phyloP scores from a whole-genome alignment of 2,113 vertebrate genomes.

The Lasiurus cinereus region DNA sequence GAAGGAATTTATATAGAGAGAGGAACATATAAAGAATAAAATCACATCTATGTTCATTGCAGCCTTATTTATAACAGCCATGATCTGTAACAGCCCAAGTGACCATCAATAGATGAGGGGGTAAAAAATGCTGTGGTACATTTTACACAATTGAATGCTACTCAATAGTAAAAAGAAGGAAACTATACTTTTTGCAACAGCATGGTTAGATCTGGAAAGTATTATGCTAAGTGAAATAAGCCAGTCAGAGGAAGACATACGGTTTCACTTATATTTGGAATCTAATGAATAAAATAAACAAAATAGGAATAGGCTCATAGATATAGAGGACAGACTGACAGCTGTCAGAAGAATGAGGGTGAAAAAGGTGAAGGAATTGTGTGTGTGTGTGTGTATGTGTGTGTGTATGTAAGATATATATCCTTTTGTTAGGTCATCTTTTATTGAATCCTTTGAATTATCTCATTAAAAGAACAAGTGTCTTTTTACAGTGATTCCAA shows the following conservation, averaged over 20 bases:
- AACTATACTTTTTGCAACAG: not conserved
- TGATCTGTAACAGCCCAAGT: not conserved
- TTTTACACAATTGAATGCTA: not conserved
- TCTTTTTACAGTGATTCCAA: not conserved
- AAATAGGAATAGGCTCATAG: not conserved
- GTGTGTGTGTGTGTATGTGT: too few species aligned
- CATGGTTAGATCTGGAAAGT: not conserved
- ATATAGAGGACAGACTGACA: not conserved
- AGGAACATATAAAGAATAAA: not conserved
- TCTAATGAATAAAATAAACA: not conserved
- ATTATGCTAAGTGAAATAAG: not conserved
- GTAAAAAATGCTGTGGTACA: not conserved
- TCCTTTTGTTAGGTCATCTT: not conserved
- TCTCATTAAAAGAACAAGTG: not conserved
- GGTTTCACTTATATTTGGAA: not conserved
- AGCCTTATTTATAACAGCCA: not conserved
- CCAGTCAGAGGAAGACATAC: not conserved
- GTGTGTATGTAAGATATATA: not conserved
- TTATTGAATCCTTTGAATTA: not conserved
- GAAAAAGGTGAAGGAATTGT: not conserved
- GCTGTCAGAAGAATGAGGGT: not conserved
- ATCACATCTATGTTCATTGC: not conserved
- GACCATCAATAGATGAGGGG: not conserved
- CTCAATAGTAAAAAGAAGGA: not conserved
- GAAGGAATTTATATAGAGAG: too few species aligned